These are phyloP conservation scores for Climacteris rufus DNA, from an alignment of 2,113 vertebrate genomes.

Conservation along the genomic window DNA sequence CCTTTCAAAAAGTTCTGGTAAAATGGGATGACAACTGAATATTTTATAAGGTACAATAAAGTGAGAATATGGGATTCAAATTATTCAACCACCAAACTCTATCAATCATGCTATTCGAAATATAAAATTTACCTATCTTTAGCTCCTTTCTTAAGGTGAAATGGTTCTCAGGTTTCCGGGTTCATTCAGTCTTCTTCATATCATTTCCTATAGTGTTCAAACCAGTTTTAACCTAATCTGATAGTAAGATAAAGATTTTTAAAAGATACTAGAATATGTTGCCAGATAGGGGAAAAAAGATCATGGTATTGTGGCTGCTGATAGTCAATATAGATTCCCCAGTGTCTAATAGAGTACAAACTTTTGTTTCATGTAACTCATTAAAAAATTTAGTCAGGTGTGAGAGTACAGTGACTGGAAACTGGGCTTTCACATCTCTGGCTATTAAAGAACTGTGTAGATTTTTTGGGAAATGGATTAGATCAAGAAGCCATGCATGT, in stretches of 20 bases:
- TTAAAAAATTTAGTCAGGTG: neutral
- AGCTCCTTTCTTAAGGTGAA: neutral
- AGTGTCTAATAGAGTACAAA: neutral
- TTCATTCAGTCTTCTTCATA: neutral
- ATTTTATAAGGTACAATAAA: neutral
- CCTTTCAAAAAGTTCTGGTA: neutral
- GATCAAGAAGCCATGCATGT: neutral
- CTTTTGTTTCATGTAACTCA: neutral
- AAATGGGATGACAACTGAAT: neutral
- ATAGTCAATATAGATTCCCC: neutral
- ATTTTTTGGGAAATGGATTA: neutral
- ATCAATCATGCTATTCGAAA: neutral
- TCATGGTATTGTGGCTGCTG: neutral
- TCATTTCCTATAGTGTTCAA: neutral
- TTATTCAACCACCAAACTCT: neutral
- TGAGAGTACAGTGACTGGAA: neutral
- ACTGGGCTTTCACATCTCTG: neutral
- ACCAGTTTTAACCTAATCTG: neutral
- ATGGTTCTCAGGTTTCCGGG: neutral
- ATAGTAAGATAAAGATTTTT: neutral
- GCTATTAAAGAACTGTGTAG: neutral
- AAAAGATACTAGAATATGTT: neutral
- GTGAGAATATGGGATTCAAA: neutral
- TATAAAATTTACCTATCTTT: neutral
- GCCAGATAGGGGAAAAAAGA: neutral